Base-by-base conservation (phyloP, 2,888 invertebrate genomes). In the Nomada lathburiana region DNA sequence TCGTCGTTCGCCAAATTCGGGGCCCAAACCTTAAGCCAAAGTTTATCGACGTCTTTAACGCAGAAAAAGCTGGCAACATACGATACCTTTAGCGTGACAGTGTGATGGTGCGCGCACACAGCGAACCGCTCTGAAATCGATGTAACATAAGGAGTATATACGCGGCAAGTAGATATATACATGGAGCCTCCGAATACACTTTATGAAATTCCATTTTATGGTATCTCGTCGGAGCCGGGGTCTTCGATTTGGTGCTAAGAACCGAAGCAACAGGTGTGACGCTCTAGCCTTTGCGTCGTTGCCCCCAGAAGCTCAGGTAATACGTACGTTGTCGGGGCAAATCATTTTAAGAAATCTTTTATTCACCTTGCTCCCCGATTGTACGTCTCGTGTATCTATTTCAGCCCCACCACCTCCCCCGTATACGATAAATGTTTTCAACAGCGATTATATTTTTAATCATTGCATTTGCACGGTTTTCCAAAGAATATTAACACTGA, bases 261-360 rank as follows among this genome's bases (percentile, higher is more conserved):
- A 90, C 88, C 85, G 92, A 92, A 93, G 93, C 93, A 93, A 93
- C 93, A 93, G 93, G 93, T 93, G 93, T 89, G 91, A 91, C 91
- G 90, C 90, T 82, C 82, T 79, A 86, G 82, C 88, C 86, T 86
- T 83, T 85, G 85, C 88, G 82, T 81, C 83, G 86, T 78, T 82
- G 82, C 87, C 81, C 88, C 78, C 91, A 90, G 92, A 92, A 92
- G 91, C 92, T 92, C 91, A 90, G 91, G 89, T 92, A 92, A 92
- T 92, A 91, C 92, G 90, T 90, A 89, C 86, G 91, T 84, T 84
- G 81, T 85, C 80, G 83, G 83, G 88, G 89, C 89, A 89, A 91
- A 91, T 91, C 89, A 84, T 88, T 88, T 88, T 86, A 85, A 83
- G 82, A 81, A 85, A 86, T 88, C 88, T 90, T 89, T 89, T 87